phyloP scores from a whole-genome alignment of 2,113 vertebrate genomes.

The Ceratotherium simum region DNA sequence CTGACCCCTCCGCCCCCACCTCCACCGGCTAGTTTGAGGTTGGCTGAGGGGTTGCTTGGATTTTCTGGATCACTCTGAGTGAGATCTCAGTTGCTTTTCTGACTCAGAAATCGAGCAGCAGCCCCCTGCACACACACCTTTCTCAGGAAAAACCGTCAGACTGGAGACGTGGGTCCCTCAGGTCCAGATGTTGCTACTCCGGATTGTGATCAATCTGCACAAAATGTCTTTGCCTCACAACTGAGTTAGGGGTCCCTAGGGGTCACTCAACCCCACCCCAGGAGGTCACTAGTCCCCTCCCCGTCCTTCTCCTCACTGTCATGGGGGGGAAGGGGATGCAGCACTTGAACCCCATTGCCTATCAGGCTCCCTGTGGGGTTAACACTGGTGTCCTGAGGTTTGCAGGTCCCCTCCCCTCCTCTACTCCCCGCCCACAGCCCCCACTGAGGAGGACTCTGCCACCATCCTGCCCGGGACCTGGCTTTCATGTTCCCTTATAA shows the following conservation, averaged over 20 bases:
- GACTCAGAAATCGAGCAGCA: not conserved
- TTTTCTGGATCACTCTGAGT: not conserved
- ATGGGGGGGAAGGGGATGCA: not conserved
- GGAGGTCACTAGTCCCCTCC: not conserved
- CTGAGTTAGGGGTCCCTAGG: not conserved
- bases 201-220: not conserved
- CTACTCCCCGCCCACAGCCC: too few relatives aligned
- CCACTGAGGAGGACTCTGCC: not conserved
- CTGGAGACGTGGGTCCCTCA: accelerated
- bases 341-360: not conserved
- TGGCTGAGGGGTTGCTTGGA: not conserved
- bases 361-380: not conserved
- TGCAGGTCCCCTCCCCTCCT: not conserved
- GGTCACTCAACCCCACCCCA: not conserved
- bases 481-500: not conserved
- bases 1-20: not conserved
- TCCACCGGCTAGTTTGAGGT: not conserved
- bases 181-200: not conserved
- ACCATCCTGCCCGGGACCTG: accelerated
- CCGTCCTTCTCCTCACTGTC: not conserved
- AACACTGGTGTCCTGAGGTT: not conserved
- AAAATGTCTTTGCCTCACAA: not conserved
- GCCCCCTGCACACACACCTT: not conserved
- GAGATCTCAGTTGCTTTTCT: not conserved
- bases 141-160: not conserved